phyloP scores from a whole-genome alignment of 2,888 invertebrate genomes.

The Peribatodes rhomboidaria region DNA sequence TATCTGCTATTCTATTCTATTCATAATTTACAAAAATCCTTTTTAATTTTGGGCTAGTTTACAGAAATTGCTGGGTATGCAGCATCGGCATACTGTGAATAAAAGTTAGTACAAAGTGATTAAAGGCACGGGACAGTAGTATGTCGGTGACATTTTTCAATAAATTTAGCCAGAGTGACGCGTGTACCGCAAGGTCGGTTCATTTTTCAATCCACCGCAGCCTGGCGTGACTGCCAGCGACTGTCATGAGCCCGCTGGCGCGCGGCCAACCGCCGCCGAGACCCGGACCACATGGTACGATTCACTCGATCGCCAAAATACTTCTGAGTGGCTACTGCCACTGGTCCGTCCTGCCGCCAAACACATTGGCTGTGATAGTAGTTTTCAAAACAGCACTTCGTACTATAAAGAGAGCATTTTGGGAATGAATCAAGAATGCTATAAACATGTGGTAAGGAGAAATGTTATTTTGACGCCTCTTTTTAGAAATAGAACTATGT shows the following conservation, averaged over 20 bases:
- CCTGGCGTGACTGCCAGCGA: background rate
- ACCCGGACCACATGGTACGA: background rate
- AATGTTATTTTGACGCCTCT: too few species aligned
- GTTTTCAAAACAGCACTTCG: background rate
- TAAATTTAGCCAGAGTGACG: background rate
- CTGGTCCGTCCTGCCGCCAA: background rate
- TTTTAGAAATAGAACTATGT: too few species aligned
- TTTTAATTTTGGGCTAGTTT: too few species aligned
- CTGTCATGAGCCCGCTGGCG: background rate
- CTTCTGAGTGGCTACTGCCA: background rate
- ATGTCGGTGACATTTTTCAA: background rate
- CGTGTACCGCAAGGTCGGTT: background rate
- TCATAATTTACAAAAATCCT: too few species aligned
- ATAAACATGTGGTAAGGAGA: too few species aligned
- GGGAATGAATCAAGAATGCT: background rate
- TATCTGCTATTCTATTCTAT: too few species aligned
- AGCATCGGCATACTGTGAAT: too few species aligned
- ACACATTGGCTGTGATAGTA: background rate
- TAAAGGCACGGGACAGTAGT: too few species aligned
- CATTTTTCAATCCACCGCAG: conserved; percentile 3
- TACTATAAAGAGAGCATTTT: background rate
- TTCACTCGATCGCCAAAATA: background rate
- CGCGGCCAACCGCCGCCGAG: background rate
- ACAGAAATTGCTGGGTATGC: too few species aligned
- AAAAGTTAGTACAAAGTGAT: too few species aligned